These are phyloP conservation scores for Palythoa heliodiscus DNA, from an alignment of 92 coral and sea anemone genomes.

Conservation along the genomic window DNA sequence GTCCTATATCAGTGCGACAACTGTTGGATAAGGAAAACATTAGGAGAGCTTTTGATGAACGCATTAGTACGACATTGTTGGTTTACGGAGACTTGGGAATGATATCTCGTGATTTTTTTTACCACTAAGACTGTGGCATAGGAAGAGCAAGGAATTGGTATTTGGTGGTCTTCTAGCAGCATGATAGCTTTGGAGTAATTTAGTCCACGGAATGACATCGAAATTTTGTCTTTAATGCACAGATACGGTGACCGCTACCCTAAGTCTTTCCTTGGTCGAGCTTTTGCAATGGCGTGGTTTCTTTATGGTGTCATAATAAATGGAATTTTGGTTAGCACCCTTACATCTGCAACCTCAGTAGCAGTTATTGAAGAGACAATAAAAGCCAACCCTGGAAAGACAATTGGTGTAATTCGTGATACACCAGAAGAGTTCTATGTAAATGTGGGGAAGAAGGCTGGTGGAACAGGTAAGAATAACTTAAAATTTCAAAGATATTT, in stretches of 20 bases:
- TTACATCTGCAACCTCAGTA: neutral
- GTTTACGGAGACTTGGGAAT: too few species aligned
- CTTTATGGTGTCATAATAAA: neutral
- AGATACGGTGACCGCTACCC: conserved; percentile 5
- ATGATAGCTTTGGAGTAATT: too few species aligned
- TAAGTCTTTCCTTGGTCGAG: neutral
- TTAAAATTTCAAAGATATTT: neutral
- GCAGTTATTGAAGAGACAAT: neutral
- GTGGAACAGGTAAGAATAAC: neutral
- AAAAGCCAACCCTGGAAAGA: neutral
- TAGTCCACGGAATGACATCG: neutral
- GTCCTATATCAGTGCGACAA: too few species aligned
- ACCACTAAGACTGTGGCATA: too few species aligned
- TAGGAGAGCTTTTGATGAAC: too few species aligned
- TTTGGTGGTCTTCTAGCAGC: too few species aligned
- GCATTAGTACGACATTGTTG: too few species aligned
- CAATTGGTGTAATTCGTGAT: neutral
- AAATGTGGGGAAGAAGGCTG: neutral
- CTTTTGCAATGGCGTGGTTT: neutral
- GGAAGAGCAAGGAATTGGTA: too few species aligned
- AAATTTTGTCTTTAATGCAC: neutral
- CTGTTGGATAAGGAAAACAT: too few species aligned
- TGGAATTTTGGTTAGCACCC: neutral
- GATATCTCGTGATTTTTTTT: too few species aligned
- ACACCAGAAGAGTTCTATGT: neutral